Evolutionary conservation across 2,113 vertebrate genomes (phyloP), one percentile per base, ranked within the genome.

Genomic region (Ascaphus truei): DNA sequence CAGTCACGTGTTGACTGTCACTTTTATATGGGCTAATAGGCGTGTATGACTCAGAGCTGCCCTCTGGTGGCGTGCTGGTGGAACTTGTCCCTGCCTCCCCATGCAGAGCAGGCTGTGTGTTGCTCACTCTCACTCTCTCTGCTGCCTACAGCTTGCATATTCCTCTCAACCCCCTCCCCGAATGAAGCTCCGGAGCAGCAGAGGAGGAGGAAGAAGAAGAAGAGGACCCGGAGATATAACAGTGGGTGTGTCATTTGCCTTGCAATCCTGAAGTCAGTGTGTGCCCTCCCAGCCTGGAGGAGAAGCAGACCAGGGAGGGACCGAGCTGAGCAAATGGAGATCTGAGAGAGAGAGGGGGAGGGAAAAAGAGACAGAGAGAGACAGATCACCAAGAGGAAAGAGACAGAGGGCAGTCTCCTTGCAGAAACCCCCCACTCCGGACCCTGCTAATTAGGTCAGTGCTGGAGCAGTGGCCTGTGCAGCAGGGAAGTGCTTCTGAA

Each of bases 281-380:
- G 30, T 39, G 27, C 53, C 47, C 23, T 61, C 56, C 55, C 66
- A 59, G 57, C 55, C 41, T 51, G 55, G 22, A 37, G 23, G 55
- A 68, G 16, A 33, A 25, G 26, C 36, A 4, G 30, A 68, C 55
- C 66, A 60, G 66, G 66, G 66, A 68, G 66, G 66, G 66, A 68
- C 66, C 66, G 52, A 51, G 56, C 22, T 37, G n/a, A 60, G 56
- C 55, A 68, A 68, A 68, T 68, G 66, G 66, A 68, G 66, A 59
- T 60, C 55, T 68, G 66, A 68, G 41, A 48, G 66, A 68, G 41
- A 48, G 53, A 60, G 66, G 66, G 66, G 66, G 55, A 60, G 66
- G 66, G 55, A 68, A n/a, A 60, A 20, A 18, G 41, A 68, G 66
- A 60, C 53, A 37, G 62, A 29, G 15, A 39, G 41, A 36, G 43